Percentiles rank a stretch among this genome's conserved stretches.
These are phyloP conservation scores for Phenganax stokvisi DNA, from an alignment of 92 coral and sea anemone genomes.

Conservation along the genomic window DNA sequence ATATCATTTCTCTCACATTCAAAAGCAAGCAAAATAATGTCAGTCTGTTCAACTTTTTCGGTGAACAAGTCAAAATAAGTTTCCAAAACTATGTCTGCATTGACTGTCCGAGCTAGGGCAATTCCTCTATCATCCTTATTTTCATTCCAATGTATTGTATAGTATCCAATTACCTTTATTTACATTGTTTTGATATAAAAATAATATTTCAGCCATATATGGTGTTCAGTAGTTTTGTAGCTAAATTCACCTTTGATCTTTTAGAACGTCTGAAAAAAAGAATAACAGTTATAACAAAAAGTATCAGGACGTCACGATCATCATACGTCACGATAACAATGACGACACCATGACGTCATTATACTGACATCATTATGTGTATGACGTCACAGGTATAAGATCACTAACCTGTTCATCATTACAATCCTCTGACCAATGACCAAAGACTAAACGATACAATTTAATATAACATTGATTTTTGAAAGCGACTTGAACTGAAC, in stretches of 20 bases:
- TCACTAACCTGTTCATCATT: conserved; percentile 87
- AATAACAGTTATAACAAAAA: neutral
- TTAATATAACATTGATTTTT: conserved; percentile 7
- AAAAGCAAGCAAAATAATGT: no score
- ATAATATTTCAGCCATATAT: neutral
- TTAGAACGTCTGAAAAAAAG: conserved; percentile 33
- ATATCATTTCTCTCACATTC: neutral
- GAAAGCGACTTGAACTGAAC: neutral
- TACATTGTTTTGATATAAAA: neutral
- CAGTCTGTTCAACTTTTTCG: no score
- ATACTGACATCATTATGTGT: neutral
- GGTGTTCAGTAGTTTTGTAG: neutral
- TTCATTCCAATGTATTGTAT: no score
- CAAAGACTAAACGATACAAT: conserved; percentile 60
- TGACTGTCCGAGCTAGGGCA: no score
- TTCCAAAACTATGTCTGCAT: no score
- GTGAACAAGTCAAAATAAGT: no score
- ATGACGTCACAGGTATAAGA: neutral
- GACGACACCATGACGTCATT: neutral
- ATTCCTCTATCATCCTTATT: no score
- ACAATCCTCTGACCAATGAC: conserved; percentile 96
- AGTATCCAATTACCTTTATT: no score
- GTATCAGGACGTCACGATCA: neutral
- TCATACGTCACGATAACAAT: neutral
- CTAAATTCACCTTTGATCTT: neutral